Evolutionary conservation across 2,113 vertebrate species (phyloP), one percentile per base, ranked within the genome.

Genomic region (Cochlearius cochlearius): DNA sequence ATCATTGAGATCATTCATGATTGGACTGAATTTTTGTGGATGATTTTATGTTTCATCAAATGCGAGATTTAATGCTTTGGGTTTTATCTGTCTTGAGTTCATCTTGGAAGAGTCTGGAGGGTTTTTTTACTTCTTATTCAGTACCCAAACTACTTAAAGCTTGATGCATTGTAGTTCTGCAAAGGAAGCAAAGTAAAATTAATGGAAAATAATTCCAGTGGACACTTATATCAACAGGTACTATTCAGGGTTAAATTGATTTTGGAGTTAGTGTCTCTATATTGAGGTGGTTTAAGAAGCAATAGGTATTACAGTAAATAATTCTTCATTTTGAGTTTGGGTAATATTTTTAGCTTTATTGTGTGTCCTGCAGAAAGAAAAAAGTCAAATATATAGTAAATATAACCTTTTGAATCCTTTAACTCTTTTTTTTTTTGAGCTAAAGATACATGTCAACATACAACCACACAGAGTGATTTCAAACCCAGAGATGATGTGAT

Each of bases 1-100:
- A 88, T 94, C 82, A 79, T 21, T 66, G 86, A 84, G 94, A 96
- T 95, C 76, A 41, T 66, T 83, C 88, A 52, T 7, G 64, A 86
- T 36, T 8, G 38, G 75, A 7, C 50, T 63, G 88, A 71, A 84
- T 92, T 97, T 92, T 66, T 94, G 82, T 36, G 86, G 90, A 66
- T 66, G 67, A 60, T 69, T 95, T 80, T 68, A 32, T 67, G 67
- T 90, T 90, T 86, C 78, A 39, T 41, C 82, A 86, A 47, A 90
- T 58, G 76, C 29, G 49, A 91, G 84, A 95, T 96, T 94, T 78
- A 96, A 60, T 52, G 86, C 84, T 63, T 77, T 71, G 90, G 3
- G 5, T 38, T 93, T 92, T 71, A 43, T 93, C 81, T 71, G 38
- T 21, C 80, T 88, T 25, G 11, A 87, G 56, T 75, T 89, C 67